Base-by-base conservation (phyloP, 2,888 invertebrate genomes). In the Ornithoptera priamus region DNA sequence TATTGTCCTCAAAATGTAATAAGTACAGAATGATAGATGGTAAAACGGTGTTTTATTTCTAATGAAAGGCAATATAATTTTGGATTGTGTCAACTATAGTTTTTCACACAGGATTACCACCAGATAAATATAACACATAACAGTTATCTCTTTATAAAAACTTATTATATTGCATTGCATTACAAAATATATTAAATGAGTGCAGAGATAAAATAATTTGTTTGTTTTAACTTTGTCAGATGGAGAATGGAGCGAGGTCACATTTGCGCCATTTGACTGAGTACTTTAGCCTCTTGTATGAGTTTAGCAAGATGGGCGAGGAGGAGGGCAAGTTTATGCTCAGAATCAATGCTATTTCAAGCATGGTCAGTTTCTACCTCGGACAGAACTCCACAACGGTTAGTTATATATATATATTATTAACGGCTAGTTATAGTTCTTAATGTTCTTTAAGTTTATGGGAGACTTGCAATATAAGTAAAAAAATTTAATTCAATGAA, bases 231-330 rank as follows among this genome's bases (percentile, higher is more conserved):
- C 62, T 22, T 36, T 72, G 72, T 20, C 75, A 95, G 86, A 96
- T 97, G 96, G 97, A 97, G 81, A 97, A 96, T 81, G 97, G 97
- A 63, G 97, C 97, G 56, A 96, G 97, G 76, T 95, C 96, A 42
- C 97, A 97, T 86, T 85, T 97, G 72, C 95, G 97, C 72, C 97
- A 98, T 85, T 91, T 99, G 74, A 97, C 97, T 0, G 99, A 99
- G 86, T 98, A 98, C 87, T 99, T 99, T 86, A 96, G 97, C 57
- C 94, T 99, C 78, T 90, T 99, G 73, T 96, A 97, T 84, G 98
- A 99, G 86, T 98, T 98, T 87, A 97, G 98, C 77, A 96, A 98
- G 85, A 97, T 98, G 97, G 98, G 98, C 0, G 98, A 98, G 74
- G 97, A 97, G 78, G 98, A 99, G 85, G 96, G 97, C 42, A 94